Base-by-base conservation (phyloP, 2,797 vertebrate genomes). In the Orientallactaga sibirica region DNA sequence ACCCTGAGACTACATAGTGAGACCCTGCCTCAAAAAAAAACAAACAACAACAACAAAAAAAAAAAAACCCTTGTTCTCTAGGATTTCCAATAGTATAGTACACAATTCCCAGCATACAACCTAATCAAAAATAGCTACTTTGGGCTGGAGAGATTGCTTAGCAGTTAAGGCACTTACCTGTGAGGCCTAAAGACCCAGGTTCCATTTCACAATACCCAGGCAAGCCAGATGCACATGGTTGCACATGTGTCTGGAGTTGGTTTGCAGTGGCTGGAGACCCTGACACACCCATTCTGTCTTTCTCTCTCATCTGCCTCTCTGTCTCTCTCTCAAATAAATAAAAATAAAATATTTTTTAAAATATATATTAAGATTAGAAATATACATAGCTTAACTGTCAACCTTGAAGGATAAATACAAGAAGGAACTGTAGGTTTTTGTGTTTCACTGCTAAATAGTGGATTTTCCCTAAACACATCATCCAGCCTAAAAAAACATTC, bases 51-150 rank as follows among this genome's bases (percentile, higher is more conserved):
- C 33, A 37, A 62, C 19, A 48, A 37, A 64, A 33, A 48, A 37
- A 64, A 33, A 27, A 22, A n/a, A 62, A 4, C 5, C 70, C 33
- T 19, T 12, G 8, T 3, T 11, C 41, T 22, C 66, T 74, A 41
- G 64, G 71, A 84, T 94, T 91, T 94, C 76, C 83, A 52, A 74
- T 78, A 62, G 20, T 9, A 12, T 12, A 64, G 68, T 62, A 82
- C 41, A 66, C 29, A 92, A 64, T 68, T 79, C 29, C 67, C 58
- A 80, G 27, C 5, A 2, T 86, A 24, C 27, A 68, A 74, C 73
- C 62, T 77, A 86, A 91, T 48, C 20, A 71, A 73, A 67, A 52
- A 43, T 33, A 88, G 41, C 48, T 87, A 16, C 29, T 20, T 3
- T 52, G 64, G 33, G 41, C 77, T 67, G 12, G 66, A 52, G 48